Percentiles rank a stretch among this genome's conserved stretches.
Conservation (phyloP, 2,888 invertebrate genomes). For the Trichopria drosophilae region DNA sequence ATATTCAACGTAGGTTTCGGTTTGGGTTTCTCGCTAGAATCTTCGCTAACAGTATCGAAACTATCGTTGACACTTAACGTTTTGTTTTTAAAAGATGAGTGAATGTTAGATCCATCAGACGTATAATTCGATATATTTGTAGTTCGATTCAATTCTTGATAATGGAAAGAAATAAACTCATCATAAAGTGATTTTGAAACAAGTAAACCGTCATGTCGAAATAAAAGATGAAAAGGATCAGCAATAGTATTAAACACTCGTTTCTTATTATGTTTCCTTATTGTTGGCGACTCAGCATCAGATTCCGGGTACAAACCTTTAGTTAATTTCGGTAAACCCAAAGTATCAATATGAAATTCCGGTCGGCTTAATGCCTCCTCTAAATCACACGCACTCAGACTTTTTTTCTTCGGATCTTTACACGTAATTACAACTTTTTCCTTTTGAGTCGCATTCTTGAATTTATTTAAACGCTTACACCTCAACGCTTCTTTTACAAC, state of each 20-base stretch:
- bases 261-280: conserved; percentile 52
- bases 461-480: conserved; percentile 55
- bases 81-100: too few relatives aligned
- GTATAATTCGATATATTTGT: conserved; percentile 54
- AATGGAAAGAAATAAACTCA: conserved; percentile 70
- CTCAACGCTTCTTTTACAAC: conserved; percentile 58
- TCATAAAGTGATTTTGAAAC: conserved; percentile 75
- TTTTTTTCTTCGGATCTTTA: conserved; percentile 46
- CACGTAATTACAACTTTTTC: conserved; percentile 38
- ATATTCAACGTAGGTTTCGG: conserved; percentile 37
- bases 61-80: background rate
- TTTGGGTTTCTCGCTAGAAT: conserved; percentile 3
- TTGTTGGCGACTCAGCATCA: conserved; percentile 47
- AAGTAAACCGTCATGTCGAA: conserved; percentile 73
- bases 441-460: conserved; percentile 44
- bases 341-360: conserved; percentile 63
- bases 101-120: background rate
- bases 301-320: conserved; percentile 40
- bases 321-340: conserved; percentile 58
- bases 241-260: conserved; percentile 71
- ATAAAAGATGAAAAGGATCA: conserved; percentile 78
- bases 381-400: conserved; percentile 67
- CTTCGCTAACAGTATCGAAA: background rate
- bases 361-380: conserved; percentile 65
- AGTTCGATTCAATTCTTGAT: conserved; percentile 62